Percentiles rank a stretch among this genome's conserved stretches.
phyloP scores from a whole-genome alignment of 2,797 vertebrate species.

The Bufotes viridis region DNA sequence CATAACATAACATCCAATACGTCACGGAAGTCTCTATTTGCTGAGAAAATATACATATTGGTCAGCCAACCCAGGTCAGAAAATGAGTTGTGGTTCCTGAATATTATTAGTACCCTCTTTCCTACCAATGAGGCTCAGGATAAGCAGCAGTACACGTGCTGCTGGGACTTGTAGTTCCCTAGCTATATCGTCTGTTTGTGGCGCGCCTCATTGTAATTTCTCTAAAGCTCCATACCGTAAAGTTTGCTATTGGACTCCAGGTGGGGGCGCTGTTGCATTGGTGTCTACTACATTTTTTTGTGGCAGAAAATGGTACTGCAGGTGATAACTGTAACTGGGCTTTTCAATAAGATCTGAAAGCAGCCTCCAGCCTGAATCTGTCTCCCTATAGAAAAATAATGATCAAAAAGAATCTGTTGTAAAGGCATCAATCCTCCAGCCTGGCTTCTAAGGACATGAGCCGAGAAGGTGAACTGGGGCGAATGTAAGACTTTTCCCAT shows the following conservation, averaged over 20 bases:
- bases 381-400: background rate
- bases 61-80: background rate
- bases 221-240: background rate
- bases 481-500: no score
- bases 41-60: constrained; percentile 8
- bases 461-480: background rate
- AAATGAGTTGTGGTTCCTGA: background rate
- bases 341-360: background rate
- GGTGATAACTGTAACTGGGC: background rate
- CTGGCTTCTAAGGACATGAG: background rate
- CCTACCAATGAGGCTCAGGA: background rate
- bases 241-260: background rate
- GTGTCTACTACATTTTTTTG: background rate
- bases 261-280: constrained; percentile 1
- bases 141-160: background rate
- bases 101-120: background rate
- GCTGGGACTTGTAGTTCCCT: background rate
- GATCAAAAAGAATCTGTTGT: background rate
- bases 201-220: background rate
- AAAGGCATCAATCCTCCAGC: background rate
- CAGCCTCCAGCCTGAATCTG: background rate
- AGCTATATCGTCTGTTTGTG: background rate
- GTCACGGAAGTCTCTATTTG: background rate
- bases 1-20: background rate
- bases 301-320: constrained; percentile 1